Evolutionary conservation across 2,797 vertebrate species (phyloP).

Genomic region (Antennarius maculatus): DNA sequence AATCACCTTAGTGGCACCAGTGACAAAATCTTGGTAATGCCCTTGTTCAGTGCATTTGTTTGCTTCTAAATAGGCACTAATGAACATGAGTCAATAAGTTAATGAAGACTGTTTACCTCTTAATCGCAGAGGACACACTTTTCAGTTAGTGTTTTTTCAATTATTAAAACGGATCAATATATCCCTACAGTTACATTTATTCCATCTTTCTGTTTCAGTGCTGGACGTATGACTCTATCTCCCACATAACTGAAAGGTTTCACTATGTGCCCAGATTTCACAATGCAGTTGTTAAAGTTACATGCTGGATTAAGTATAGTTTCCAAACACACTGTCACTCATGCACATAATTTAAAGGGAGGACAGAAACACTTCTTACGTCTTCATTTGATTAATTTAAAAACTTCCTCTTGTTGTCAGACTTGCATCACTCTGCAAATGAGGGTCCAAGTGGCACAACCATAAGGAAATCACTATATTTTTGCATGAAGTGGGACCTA

Average conservation of each 20-base stretch:
- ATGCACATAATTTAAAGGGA: background rate
- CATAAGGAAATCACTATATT: constrained; percentile 2
- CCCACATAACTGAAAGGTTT: too few species aligned
- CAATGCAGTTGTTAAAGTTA: background rate
- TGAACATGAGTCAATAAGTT: constrained; percentile 12
- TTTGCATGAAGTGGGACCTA: background rate
- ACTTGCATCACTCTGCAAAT: background rate
- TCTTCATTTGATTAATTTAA: background rate
- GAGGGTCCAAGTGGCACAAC: background rate
- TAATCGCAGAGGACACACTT: background rate
- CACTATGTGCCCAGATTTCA: too few species aligned
- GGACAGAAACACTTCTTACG: background rate
- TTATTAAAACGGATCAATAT: background rate
- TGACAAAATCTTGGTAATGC: constrained; percentile 70
- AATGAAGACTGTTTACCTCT: constrained; percentile 12
- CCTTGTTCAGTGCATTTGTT: constrained; percentile 22
- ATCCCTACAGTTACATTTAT: background rate
- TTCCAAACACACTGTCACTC: background rate
- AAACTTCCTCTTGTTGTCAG: background rate
- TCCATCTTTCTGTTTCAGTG: too few species aligned
- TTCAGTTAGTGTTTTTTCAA: background rate
- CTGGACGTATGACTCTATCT: too few species aligned
- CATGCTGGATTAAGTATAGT: background rate
- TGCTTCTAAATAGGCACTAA: constrained; percentile 26
- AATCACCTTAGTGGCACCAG: constrained; percentile 79